These are phyloP conservation scores for Loxodonta africana DNA, from an alignment of 2,113 vertebrate species.

Conservation along the genomic window DNA sequence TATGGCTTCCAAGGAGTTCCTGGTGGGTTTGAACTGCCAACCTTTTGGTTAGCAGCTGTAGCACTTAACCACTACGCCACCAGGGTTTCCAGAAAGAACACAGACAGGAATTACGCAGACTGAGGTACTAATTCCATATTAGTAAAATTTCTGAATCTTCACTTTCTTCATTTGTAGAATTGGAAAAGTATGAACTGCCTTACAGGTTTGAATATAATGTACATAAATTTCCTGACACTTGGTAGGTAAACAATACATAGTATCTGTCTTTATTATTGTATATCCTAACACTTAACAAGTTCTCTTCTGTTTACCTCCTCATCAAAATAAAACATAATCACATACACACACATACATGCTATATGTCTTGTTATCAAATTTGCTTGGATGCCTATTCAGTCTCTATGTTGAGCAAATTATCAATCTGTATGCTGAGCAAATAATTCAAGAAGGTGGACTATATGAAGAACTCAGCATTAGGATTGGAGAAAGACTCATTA, in stretches of 20 bases:
- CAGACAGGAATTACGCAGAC: neutral
- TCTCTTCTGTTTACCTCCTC: neutral
- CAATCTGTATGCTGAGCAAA: too few species aligned
- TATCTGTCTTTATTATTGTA: neutral
- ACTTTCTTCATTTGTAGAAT: neutral
- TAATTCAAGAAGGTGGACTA: too few species aligned
- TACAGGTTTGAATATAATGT: neutral
- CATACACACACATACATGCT: neutral
- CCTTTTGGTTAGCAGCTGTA: too few species aligned
- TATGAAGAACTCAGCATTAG: too few species aligned
- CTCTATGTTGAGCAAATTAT: too few species aligned
- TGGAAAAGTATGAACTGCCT: neutral
- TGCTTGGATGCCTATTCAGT: neutral
- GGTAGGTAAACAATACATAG: neutral
- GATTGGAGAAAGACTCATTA: too few species aligned
- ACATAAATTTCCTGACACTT: neutral
- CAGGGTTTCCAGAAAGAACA: too few species aligned
- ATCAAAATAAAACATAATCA: neutral
- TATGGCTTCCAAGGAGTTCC: too few species aligned
- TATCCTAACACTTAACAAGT: neutral
- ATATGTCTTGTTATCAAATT: neutral
- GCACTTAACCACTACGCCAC: too few species aligned
- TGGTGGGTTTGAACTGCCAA: too few species aligned
- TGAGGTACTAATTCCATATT: neutral
- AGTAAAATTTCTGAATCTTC: neutral